These are phyloP conservation scores for Ochropleura plecta DNA, from an alignment of 2,888 invertebrate species.

Conservation along the genomic window DNA sequence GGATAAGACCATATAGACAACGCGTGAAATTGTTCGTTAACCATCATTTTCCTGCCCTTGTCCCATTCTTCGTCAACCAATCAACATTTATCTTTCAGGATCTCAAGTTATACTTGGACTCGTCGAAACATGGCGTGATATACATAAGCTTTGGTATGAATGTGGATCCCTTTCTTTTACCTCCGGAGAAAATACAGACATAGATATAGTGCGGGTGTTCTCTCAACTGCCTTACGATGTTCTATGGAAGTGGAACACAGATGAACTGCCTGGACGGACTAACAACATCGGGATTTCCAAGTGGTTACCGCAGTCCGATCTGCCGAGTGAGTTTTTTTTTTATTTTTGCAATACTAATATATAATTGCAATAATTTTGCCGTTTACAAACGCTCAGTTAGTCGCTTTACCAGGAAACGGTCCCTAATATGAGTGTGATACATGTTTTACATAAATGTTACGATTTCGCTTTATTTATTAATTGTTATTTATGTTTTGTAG, in stretches of 20 bases:
- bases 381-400: too few relatives aligned
- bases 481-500: too few relatives aligned
- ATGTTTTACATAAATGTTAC: too few relatives aligned
- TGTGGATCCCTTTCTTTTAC: constrained; percentile 71
- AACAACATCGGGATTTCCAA: constrained; percentile 76
- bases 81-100: constrained; percentile 68
- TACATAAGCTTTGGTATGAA: constrained; percentile 81
- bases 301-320: constrained; percentile 79
- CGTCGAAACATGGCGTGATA: constrained; percentile 75
- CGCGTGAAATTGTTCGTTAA: too few relatives aligned
- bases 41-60: too few relatives aligned
- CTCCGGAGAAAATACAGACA: constrained; percentile 69
- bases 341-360: too few relatives aligned
- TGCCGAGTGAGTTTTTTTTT: constrained; percentile 64
- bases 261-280: constrained; percentile 70
- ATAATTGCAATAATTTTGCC: too few relatives aligned
- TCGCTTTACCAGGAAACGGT: too few relatives aligned
- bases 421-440: too few relatives aligned
- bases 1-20: too few relatives aligned
- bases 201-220: constrained; percentile 74
- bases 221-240: constrained; percentile 76
- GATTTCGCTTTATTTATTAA: too few relatives aligned
- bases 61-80: too few relatives aligned
- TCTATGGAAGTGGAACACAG: constrained; percentile 78
- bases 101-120: constrained; percentile 73